phyloP scores from a whole-genome alignment of 2,888 invertebrate genomes.

The Coenonympha glycerion region DNA sequence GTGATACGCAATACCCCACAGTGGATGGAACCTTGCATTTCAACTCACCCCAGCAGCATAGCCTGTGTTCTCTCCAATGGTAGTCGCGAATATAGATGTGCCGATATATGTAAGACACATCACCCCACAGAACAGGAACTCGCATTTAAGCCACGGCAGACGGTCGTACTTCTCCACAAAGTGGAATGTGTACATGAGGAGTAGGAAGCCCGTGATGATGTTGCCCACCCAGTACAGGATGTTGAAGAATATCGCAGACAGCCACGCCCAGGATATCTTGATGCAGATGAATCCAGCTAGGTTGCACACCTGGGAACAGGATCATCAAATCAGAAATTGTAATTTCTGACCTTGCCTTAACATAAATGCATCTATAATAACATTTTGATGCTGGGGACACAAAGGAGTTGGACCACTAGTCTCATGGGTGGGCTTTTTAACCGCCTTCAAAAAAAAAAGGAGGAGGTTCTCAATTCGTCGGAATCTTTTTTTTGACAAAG shows the following conservation, averaged over 20 bases:
- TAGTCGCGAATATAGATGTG: slow-evolving; percentile 82
- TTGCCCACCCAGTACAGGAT: slow-evolving; percentile 87
- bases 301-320: slow-evolving; percentile 76
- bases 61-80: slow-evolving; percentile 74
- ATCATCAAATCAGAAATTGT: background rate
- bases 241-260: slow-evolving; percentile 83
- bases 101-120: slow-evolving; percentile 84
- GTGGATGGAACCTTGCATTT: too few species aligned
- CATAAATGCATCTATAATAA: too few species aligned
- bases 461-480: too few species aligned
- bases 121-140: slow-evolving; percentile 82
- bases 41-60: slow-evolving; percentile 84
- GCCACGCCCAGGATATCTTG: slow-evolving; percentile 76
- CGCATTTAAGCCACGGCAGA: slow-evolving; percentile 89
- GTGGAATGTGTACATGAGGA: slow-evolving; percentile 87
- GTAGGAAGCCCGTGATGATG: slow-evolving; percentile 83
- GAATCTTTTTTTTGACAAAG: too few species aligned
- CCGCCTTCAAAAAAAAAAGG: too few species aligned
- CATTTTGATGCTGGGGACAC: too few species aligned
- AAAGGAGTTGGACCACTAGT: too few species aligned
- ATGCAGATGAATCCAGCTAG: slow-evolving; percentile 88
- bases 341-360: too few species aligned
- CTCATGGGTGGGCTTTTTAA: too few species aligned
- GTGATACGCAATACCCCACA: too few species aligned
- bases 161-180: slow-evolving; percentile 86